A percentile compares a stretch with the other conserved stretches of the same genome.
Evolutionary conservation across 2,888 invertebrate genomes (phyloP).

Genomic region (Apodemia mormo): DNA sequence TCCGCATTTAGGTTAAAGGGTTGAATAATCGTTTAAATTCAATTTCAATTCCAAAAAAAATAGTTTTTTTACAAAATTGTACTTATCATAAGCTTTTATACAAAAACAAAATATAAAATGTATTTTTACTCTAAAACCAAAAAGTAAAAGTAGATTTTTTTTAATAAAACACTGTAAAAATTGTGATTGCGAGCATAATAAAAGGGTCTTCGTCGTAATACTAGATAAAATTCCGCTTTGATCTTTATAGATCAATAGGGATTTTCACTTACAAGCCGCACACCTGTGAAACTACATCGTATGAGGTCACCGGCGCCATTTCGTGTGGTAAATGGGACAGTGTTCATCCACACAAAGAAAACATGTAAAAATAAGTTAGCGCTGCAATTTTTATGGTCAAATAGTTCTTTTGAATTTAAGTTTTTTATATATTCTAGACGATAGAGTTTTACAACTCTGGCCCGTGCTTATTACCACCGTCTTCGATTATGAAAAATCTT

Average conservation of each 20-base stretch:
- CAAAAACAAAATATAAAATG: too few relatives aligned
- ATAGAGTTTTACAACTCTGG: too few relatives aligned
- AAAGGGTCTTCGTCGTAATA: not conserved
- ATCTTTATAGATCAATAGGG: constrained; percentile 7
- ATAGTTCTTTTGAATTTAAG: not conserved
- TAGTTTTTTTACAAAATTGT: too few relatives aligned
- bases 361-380: constrained; percentile 1
- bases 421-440: too few relatives aligned
- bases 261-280: constrained; percentile 4
- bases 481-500: too few relatives aligned
- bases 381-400: not conserved
- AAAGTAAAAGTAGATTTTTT: too few relatives aligned
- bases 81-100: too few relatives aligned
- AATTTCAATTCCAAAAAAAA: too few relatives aligned
- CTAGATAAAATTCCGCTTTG: not conserved
- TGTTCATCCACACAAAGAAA: not conserved
- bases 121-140: too few relatives aligned
- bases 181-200: not conserved
- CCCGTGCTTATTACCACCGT: too few relatives aligned
- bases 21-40: too few relatives aligned
- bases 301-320: not conserved
- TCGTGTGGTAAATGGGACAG: not conserved
- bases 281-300: constrained; percentile 11
- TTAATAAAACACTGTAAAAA: not conserved
- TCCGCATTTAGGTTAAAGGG: too few relatives aligned